Evolutionary conservation across 1,140 invertebrate species (phyloP), one percentile per base, ranked within the genome.

Genomic region (Sycobia sp.): DNA sequence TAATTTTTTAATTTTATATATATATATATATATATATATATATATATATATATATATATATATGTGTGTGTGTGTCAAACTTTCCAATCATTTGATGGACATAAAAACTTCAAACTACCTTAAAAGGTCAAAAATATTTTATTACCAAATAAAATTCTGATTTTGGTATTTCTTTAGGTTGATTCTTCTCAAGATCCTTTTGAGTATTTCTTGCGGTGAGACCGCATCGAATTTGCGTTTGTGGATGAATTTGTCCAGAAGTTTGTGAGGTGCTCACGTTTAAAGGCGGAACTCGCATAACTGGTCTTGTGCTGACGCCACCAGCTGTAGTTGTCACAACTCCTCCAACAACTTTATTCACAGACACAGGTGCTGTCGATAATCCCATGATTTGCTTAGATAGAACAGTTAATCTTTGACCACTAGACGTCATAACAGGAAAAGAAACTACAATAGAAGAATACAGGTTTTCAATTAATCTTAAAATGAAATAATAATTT

Each of bases 351-450:
- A 77, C 73, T 65, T 77, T 79, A 11, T 73, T 79, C 0, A 76
- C 69, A 1, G 73, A 63, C 13, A 70, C 47, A 3, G 73, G 64
- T 9, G 76, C 71, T 10, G 76, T 71, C 13, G 78, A 70, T 23
- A 80, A 59, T 9, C 78, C 74, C 67, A 78, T 73, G n/a, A 84
- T 67, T 9, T 84, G 81, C 71, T 85, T 85, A 0, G 84, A 81
- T 34, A 86, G 67, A 55, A 87, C 82, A 0, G 84, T 84, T n/a
- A 86, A 67, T 49, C 85, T 78, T 69, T 84, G 84, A 27, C 84
- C 83, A 65, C 78, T 79, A 1, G 81, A 69, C 11, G 83, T 84
- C 70, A 84, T 76, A 27, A 85, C 80, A 51, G 80, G 76, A 67
- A 83, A 73, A 5, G 79, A 81, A 50, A 81, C 77, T 72, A 43